phyloP scores from a whole-genome alignment of 2,888 invertebrate species.

The Troglohyphantes excavatus region DNA sequence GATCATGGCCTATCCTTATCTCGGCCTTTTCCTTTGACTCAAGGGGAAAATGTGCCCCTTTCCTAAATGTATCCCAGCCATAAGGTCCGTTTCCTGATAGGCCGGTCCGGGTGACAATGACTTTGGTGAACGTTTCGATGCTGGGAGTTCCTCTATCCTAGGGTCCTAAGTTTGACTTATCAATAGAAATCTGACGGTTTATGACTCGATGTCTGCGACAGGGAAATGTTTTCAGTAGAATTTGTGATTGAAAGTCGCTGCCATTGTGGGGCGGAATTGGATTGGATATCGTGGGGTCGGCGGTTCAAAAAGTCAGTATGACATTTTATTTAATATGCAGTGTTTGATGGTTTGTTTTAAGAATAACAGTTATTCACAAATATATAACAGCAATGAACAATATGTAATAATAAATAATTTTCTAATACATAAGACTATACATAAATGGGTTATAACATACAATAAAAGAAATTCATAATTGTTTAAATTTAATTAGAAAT shows the following conservation, averaged over 20 bases:
- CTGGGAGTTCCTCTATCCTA: background rate
- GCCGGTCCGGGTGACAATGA: conserved; percentile 50
- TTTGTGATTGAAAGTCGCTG: conserved; percentile 39
- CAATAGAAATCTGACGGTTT: conserved; percentile 69
- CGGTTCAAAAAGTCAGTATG: conserved; percentile 1
- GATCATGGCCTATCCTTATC: conserved; percentile 66
- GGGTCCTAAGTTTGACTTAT: conserved; percentile 56
- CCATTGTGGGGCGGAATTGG: background rate
- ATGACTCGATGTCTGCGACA: conserved; percentile 44
- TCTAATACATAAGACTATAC: too few relatives aligned
- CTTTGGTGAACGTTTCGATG: conserved; percentile 42
- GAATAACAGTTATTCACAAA: too few relatives aligned
- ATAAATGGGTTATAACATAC: too few relatives aligned
- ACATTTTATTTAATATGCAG: background rate
- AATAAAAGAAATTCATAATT: too few relatives aligned
- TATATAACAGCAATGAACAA: too few relatives aligned
- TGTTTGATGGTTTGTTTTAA: too few relatives aligned
- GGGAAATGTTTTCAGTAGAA: conserved; percentile 38
- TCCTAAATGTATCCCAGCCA: conserved; percentile 27
- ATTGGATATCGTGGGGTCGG: conserved; percentile 12
- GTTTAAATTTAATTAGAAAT: too few relatives aligned
- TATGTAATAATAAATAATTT: too few relatives aligned
- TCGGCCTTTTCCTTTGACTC: conserved; percentile 47
- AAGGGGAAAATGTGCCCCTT: conserved; percentile 40
- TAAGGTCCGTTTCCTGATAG: conserved; percentile 63